Evolutionary conservation across 2,113 vertebrate genomes (phyloP).

Genomic region (Verasper variegatus): DNA sequence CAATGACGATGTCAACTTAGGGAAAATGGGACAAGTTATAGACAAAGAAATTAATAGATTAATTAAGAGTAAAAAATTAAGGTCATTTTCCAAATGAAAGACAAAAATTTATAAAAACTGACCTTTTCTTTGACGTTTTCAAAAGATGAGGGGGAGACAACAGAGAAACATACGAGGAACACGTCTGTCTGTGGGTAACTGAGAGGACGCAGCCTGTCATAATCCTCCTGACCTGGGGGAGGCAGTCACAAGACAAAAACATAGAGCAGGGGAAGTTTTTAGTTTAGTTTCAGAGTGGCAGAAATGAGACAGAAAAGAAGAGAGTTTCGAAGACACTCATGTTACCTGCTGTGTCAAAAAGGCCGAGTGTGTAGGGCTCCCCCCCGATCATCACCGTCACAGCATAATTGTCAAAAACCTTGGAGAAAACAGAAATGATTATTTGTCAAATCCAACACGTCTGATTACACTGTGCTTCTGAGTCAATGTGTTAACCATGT

Average conservation of each 20-base stretch:
- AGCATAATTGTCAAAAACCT: slow-evolving; percentile 99
- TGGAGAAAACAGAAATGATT: slow-evolving; percentile 24
- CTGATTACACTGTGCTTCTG: background rate
- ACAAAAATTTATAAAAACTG: slow-evolving; percentile 31
- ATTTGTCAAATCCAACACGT: background rate
- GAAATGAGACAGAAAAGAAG: slow-evolving; percentile 1
- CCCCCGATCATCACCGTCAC: slow-evolving; percentile 99
- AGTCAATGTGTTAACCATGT: background rate
- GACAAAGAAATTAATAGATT: too few relatives aligned
- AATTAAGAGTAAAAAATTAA: background rate
- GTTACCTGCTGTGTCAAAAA: slow-evolving; percentile 98
- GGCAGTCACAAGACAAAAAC: slow-evolving; percentile 17
- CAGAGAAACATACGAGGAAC: slow-evolving; percentile 98
- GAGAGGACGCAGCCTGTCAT: slow-evolving; percentile 97
- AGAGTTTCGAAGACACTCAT: background rate
- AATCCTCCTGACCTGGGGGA: slow-evolving; percentile 95
- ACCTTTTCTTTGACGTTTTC: slow-evolving; percentile 99
- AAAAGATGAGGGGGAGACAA: slow-evolving; percentile 98
- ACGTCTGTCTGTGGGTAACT: slow-evolving; percentile 99
- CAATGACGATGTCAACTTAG: background rate
- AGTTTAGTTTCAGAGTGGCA: background rate
- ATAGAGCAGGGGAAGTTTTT: background rate
- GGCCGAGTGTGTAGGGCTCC: slow-evolving; percentile 96
- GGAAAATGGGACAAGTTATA: background rate
- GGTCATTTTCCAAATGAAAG: background rate